Conservation (phyloP, 2,797 vertebrate genomes). For the Cynopterus sphinx region DNA sequence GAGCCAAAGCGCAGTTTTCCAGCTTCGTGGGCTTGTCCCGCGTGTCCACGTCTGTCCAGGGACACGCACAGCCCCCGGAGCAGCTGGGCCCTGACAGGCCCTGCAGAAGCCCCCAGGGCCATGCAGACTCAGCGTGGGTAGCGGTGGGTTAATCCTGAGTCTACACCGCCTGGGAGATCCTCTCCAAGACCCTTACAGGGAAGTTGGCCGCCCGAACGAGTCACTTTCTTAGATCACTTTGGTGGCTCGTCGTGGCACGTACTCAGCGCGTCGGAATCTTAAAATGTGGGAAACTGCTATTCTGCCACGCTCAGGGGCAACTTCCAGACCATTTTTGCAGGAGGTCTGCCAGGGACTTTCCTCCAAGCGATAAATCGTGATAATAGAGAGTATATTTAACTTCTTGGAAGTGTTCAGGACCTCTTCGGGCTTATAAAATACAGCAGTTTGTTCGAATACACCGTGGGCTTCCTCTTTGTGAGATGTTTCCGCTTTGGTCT, state of each 20-base stretch:
- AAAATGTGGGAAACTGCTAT: not conserved
- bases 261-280: not conserved
- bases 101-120: not conserved
- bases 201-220: not conserved
- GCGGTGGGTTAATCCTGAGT: fast-evolving
- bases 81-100: not conserved
- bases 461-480: slow-evolving; percentile 31
- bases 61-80: fast-evolving
- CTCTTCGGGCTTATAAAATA: slow-evolving; percentile 50
- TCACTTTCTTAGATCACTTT: not conserved
- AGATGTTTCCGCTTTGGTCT: slow-evolving; percentile 10
- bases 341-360: not conserved
- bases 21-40: not conserved
- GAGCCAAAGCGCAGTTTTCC: not conserved
- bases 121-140: not conserved
- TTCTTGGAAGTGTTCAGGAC: slow-evolving; percentile 52
- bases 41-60: not conserved
- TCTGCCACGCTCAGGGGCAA: not conserved
- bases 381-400: not conserved
- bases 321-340: not conserved
- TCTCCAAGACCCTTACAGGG: not conserved
- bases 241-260: not conserved
- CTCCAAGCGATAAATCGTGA: not conserved
- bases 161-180: not conserved
- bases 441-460: slow-evolving; percentile 49